Conservation (phyloP, 2,888 invertebrate genomes). For the Ormyrus thymus region DNA sequence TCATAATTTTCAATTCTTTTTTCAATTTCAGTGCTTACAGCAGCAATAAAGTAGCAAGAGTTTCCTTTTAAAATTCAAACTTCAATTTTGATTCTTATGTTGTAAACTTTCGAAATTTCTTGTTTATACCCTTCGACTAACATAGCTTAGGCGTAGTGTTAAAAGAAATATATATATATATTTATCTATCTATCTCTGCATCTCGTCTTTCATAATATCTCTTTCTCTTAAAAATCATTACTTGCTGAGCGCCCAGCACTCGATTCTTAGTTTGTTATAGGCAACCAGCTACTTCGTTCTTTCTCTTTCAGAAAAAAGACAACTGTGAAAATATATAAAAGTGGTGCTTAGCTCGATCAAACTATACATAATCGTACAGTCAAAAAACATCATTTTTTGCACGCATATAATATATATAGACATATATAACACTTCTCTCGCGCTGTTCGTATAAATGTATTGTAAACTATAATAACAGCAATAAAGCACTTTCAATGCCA, state of each 20-base stretch:
- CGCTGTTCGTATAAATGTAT: not conserved
- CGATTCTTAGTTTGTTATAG: constrained; percentile 38
- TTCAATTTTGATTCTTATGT: too few relatives aligned
- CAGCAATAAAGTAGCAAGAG: too few relatives aligned
- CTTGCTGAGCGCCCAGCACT: constrained; percentile 54
- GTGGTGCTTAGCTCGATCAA: not conserved
- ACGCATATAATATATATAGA: constrained; percentile 15
- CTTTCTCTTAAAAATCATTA: too few relatives aligned
- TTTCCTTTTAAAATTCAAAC: too few relatives aligned
- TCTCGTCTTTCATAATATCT: not conserved
- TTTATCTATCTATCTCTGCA: constrained; percentile 21
- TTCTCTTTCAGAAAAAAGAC: not conserved
- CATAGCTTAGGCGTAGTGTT: constrained; percentile 33
- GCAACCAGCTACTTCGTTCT: constrained; percentile 29
- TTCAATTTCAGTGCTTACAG: too few relatives aligned
- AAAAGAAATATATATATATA: constrained; percentile 47
- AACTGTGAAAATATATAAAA: constrained; percentile 17
- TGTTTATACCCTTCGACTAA: not conserved
- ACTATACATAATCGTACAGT: not conserved
- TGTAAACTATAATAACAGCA: constrained; percentile 6
- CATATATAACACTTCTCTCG: constrained; percentile 18
- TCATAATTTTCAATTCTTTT: not conserved
- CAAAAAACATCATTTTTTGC: too few relatives aligned
- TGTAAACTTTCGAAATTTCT: constrained; percentile 28
- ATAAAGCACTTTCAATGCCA: constrained; percentile 41